phyloP scores from a whole-genome alignment of 2,888 invertebrate species.

The Peribatodes rhomboidaria region DNA sequence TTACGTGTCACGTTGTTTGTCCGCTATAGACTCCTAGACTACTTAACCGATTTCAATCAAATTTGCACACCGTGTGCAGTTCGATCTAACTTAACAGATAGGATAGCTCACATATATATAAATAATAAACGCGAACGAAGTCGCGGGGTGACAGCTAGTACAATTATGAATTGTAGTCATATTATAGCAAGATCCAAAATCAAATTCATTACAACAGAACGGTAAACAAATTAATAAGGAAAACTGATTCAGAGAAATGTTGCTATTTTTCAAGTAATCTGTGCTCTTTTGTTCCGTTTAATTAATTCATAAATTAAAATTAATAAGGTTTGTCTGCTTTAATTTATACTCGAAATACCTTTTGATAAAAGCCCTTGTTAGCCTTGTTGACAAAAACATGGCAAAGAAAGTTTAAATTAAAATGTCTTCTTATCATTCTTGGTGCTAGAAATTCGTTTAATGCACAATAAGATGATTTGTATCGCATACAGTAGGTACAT shows the following conservation, averaged over 20 bases:
- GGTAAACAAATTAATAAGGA: conserved; percentile 13
- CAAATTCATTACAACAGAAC: conserved; percentile 2
- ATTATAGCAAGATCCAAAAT: background rate
- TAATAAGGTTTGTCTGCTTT: conserved; percentile 28
- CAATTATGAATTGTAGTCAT: background rate
- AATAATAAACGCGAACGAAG: too few relatives aligned
- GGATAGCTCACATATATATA: too few relatives aligned
- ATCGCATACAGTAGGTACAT: background rate
- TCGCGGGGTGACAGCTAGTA: too few relatives aligned
- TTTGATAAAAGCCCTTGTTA: conserved; percentile 27
- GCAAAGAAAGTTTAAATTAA: conserved; percentile 26
- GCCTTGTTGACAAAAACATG: conserved; percentile 24
- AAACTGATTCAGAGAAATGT: conserved; percentile 27
- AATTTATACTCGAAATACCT: conserved; percentile 29
- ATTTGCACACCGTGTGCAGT: too few relatives aligned
- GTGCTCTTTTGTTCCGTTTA: conserved; percentile 36
- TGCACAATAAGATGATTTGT: background rate
- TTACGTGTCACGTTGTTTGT: background rate
- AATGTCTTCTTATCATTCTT: conserved; percentile 1
- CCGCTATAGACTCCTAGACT: too few relatives aligned
- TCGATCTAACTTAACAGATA: too few relatives aligned
- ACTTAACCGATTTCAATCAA: too few relatives aligned
- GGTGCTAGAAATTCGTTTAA: background rate
- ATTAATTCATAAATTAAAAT: conserved; percentile 41
- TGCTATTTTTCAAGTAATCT: conserved; percentile 31